Evolutionary conservation across 2,797 vertebrate species (phyloP).

Genomic region (Cetoscarus ocellatus): DNA sequence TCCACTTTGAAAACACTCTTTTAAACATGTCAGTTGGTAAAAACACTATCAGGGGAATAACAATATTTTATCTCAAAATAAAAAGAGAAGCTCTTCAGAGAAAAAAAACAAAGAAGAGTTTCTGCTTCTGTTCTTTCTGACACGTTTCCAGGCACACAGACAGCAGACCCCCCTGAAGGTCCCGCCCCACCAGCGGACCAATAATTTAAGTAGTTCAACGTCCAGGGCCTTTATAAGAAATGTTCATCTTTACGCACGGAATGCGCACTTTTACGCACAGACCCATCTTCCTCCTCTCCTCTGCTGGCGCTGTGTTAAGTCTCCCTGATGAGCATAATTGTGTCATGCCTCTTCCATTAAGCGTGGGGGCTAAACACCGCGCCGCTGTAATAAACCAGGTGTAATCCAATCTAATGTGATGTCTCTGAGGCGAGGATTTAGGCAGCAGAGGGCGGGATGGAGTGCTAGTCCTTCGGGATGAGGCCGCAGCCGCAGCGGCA

Average conservation of each 20-base stretch:
- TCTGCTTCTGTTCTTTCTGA: too few species aligned
- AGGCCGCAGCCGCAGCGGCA: conserved; percentile 70
- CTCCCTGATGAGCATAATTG: conserved; percentile 74
- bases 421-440: conserved; percentile 77
- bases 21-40: too few species aligned
- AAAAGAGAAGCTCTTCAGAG: too few species aligned
- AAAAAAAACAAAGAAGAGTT: too few species aligned
- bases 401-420: conserved; percentile 88
- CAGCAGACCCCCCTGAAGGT: too few species aligned
- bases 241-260: conserved; percentile 21
- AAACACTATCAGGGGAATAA: too few species aligned
- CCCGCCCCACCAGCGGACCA: too few species aligned
- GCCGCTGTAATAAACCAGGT: conserved; percentile 79
- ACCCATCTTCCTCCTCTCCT: conserved; percentile 10
- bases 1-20: too few species aligned
- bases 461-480: conserved; percentile 69
- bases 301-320: conserved; percentile 46
- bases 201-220: too few species aligned
- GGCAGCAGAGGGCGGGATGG: conserved; percentile 82
- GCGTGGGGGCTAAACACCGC: conserved; percentile 63
- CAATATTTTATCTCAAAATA: too few species aligned
- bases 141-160: too few species aligned
- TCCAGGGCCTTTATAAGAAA: too few species aligned
- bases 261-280: conserved; percentile 55
- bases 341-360: conserved; percentile 71